These are phyloP conservation scores for Scylla paramamosain DNA, from an alignment of 1,140 invertebrate species.

Conservation along the genomic window DNA sequence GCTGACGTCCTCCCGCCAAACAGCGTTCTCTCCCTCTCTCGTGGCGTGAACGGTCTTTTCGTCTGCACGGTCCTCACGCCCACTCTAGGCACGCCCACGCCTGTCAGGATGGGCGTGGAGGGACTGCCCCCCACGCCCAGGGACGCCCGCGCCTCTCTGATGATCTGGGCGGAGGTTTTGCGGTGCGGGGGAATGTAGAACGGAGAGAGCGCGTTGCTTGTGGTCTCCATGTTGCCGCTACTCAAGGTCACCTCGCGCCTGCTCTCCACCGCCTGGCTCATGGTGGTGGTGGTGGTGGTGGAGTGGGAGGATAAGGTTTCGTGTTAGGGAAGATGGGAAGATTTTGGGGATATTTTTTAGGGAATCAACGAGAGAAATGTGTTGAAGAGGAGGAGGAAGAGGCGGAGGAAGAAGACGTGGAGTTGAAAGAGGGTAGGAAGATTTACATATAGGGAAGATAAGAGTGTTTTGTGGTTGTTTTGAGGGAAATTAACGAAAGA, in stretches of 20 bases:
- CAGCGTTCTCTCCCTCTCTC: slow-evolving; percentile 87
- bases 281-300: neutral
- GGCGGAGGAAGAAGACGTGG: no score
- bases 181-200: slow-evolving; percentile 81
- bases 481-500: no score
- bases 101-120: slow-evolving; percentile 46
- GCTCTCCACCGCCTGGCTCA: slow-evolving; percentile 59
- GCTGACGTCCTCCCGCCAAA: slow-evolving; percentile 83
- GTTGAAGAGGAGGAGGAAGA: no score
- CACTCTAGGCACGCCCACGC: slow-evolving; percentile 78
- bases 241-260: neutral
- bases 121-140: slow-evolving; percentile 79
- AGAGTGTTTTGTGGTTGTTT: no score
- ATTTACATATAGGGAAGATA: no score
- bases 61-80: slow-evolving; percentile 83
- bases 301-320: neutral
- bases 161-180: slow-evolving; percentile 89
- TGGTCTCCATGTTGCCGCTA: neutral
- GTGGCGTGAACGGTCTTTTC: slow-evolving; percentile 89
- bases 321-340: no score
- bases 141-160: slow-evolving; percentile 87
- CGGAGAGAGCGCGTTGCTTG: slow-evolving; percentile 72
- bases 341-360: no score
- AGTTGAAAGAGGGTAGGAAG: no score
- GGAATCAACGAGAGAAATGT: no score